These are phyloP conservation scores for Plagodis dolabraria DNA, from an alignment of 2,888 invertebrate species.

Conservation along the genomic window DNA sequence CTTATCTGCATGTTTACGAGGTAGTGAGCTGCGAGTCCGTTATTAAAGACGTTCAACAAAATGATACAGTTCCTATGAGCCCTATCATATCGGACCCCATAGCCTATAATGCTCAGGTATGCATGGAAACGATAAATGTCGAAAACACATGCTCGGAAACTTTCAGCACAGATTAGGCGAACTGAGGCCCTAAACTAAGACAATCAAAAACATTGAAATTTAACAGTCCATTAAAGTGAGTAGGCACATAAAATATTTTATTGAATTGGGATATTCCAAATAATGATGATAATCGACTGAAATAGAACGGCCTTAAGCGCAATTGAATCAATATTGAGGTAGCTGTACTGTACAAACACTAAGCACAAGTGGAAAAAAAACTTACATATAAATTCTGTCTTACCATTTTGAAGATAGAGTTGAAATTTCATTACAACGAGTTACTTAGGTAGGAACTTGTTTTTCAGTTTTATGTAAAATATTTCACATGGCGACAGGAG, in stretches of 20 bases:
- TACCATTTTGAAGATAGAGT: slow-evolving; percentile 1
- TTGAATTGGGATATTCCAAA: slow-evolving; percentile 33
- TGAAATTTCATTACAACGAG: slow-evolving; percentile 1
- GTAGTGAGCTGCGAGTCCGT: too few species aligned
- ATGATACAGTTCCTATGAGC: too few species aligned
- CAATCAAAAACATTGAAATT: slow-evolving; percentile 12
- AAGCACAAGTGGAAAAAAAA: slow-evolving; percentile 8
- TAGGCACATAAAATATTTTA: slow-evolving; percentile 7
- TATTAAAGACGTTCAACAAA: too few species aligned
- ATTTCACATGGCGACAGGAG: slow-evolving; percentile 35
- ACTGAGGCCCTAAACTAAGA: too few species aligned
- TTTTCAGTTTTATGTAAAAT: slow-evolving; percentile 21
- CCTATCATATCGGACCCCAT: too few species aligned
- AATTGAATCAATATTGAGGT: slow-evolving; percentile 52
- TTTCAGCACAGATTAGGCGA: too few species aligned
- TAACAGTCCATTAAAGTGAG: slow-evolving; percentile 7
- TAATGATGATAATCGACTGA: slow-evolving; percentile 43
- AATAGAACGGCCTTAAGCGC: slow-evolving; percentile 51
- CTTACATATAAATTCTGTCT: neutral
- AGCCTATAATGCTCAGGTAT: too few species aligned
- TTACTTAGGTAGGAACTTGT: slow-evolving; percentile 18
- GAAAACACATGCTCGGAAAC: too few species aligned
- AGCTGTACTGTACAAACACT: slow-evolving; percentile 44
- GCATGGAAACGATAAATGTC: too few species aligned
- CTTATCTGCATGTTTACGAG: too few species aligned